phyloP scores from a whole-genome alignment of 2,113 vertebrate genomes.

The Aptenodytes patagonicus region DNA sequence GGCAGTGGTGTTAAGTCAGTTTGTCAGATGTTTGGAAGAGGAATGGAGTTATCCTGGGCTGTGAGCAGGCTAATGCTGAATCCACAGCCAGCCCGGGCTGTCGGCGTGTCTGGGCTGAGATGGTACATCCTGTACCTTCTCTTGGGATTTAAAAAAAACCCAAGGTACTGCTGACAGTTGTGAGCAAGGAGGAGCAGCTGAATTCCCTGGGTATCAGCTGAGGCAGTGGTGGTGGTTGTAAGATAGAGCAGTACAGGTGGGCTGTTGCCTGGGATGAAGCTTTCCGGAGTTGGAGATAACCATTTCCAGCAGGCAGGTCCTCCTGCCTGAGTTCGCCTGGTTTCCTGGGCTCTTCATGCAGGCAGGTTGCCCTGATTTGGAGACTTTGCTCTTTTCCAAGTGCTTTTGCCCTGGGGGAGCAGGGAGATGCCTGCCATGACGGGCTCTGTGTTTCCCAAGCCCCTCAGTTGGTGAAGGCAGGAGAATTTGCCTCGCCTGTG shows the following conservation, averaged over 20 bases:
- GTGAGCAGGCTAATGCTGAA: not conserved
- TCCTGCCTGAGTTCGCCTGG: not conserved
- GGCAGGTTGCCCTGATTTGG: not conserved
- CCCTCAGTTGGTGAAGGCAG: not conserved
- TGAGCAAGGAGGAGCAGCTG: not conserved
- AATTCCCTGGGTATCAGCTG: not conserved
- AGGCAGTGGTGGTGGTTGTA: not conserved
- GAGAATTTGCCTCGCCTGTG: not conserved
- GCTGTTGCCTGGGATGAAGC: not conserved
- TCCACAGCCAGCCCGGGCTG: not conserved
- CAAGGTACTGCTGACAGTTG: not conserved
- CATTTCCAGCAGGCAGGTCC: not conserved
- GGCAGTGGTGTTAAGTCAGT: not conserved
- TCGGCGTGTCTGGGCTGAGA: not conserved
- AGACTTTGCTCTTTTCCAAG: not conserved
- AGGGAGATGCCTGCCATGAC: not conserved
- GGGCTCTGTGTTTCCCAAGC: not conserved
- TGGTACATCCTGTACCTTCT: not conserved
- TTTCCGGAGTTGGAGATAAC: not conserved
- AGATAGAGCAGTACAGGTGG: not conserved
- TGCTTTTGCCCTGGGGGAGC: not conserved
- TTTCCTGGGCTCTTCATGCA: not conserved
- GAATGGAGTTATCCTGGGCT: not conserved
- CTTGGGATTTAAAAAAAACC: not conserved
- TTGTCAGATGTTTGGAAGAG: constrained; percentile 39